Evolutionary conservation across 2,888 invertebrate genomes (phyloP).

Genomic region (Acronicta alni): DNA sequence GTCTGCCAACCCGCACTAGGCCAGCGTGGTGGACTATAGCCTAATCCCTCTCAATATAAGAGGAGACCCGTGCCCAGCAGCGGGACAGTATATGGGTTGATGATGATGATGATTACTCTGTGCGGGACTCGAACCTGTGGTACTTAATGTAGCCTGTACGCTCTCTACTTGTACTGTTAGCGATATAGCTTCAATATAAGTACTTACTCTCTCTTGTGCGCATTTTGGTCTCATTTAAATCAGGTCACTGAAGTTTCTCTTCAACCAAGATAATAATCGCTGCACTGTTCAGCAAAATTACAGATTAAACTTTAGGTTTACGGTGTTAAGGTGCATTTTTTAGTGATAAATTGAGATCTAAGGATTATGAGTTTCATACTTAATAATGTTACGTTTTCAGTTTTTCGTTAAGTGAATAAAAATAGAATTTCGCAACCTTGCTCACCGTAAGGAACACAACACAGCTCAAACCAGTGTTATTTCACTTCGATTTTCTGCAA

Average conservation of each 20-base stretch:
- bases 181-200: conserved; percentile 23
- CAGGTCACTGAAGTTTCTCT: conserved; percentile 58
- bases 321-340: accelerated
- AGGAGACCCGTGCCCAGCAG: too few species aligned
- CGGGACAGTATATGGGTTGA: too few species aligned
- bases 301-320: conserved; percentile 10
- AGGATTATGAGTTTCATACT: background rate
- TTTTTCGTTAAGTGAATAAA: conserved; percentile 2
- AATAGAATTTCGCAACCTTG: too few species aligned
- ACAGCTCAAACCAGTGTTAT: too few species aligned
- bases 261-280: conserved; percentile 15
- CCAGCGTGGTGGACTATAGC: too few species aligned
- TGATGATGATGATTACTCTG: too few species aligned
- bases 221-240: conserved; percentile 45
- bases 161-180: conserved; percentile 8
- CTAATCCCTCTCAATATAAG: too few species aligned
- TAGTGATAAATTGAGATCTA: background rate
- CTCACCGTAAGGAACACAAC: too few species aligned
- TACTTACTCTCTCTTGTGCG: conserved; percentile 27
- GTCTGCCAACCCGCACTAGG: too few species aligned
- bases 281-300: conserved; percentile 1
- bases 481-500: too few species aligned
- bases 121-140: too few species aligned
- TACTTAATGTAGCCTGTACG: background rate
- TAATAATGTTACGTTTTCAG: conserved; percentile 19